Conservation (phyloP, 2,888 invertebrate genomes). For the Apotomis capreana region DNA sequence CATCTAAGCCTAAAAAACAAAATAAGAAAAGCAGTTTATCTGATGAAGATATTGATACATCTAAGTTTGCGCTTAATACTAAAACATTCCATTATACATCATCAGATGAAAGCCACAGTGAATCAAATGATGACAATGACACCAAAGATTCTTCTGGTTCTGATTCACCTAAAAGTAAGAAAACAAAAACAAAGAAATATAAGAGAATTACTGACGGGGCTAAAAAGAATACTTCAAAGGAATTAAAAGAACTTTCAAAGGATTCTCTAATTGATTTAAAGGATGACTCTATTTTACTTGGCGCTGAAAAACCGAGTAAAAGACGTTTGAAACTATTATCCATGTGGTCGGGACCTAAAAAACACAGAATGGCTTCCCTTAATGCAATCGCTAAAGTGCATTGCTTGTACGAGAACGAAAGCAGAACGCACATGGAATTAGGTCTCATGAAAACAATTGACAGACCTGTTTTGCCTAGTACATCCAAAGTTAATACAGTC, state of each 20-base stretch:
- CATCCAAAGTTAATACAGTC: slow-evolving; percentile 72
- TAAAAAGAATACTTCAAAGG: slow-evolving; percentile 72
- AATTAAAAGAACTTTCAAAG: slow-evolving; percentile 76
- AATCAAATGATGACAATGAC: slow-evolving; percentile 77
- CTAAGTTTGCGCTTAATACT: slow-evolving; percentile 73
- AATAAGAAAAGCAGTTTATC: slow-evolving; percentile 64
- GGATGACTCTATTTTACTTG: slow-evolving; percentile 65
- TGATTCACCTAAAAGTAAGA: slow-evolving; percentile 67
- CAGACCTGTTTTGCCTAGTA: slow-evolving; percentile 76
- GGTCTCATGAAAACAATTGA: slow-evolving; percentile 81
- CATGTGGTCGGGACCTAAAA: slow-evolving; percentile 90
- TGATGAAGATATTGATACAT: slow-evolving; percentile 74
- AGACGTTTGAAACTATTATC: slow-evolving; percentile 85
- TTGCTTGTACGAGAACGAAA: slow-evolving; percentile 95
- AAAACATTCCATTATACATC: slow-evolving; percentile 69
- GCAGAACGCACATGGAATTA: slow-evolving; percentile 87
- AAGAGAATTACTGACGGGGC: slow-evolving; percentile 70
- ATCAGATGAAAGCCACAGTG: slow-evolving; percentile 75
- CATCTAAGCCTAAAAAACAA: slow-evolving; percentile 62
- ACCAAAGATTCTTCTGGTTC: slow-evolving; percentile 75
- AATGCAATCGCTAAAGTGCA: slow-evolving; percentile 96
- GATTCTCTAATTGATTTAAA: slow-evolving; percentile 75
- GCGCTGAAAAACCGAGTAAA: slow-evolving; percentile 75
- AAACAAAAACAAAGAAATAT: slow-evolving; percentile 72
- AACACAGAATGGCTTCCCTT: slow-evolving; percentile 93